Base-by-base conservation (phyloP, 2,113 vertebrate genomes). In the Podarcis muralis region DNA sequence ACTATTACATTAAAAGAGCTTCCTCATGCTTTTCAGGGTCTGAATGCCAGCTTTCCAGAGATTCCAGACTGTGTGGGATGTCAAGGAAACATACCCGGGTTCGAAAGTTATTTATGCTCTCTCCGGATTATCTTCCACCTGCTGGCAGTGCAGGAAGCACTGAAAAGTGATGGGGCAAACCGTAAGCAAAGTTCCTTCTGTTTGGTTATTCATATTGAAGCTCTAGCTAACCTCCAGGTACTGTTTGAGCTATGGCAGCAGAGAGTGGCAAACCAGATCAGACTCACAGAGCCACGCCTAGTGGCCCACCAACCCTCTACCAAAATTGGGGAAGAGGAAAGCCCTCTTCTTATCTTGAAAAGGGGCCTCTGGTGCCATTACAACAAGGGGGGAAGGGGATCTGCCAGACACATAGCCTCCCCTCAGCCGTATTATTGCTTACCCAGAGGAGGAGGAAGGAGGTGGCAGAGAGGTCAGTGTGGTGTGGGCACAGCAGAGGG, bases 51-150 rank as follows among this genome's bases (percentile, higher is more conserved):
- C 59, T 62, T 62, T 15, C 59, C 98, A 35, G 94, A 97, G 59
- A 97, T 95, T 0, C 93, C 95, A 91, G 96, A 93, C 89, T 99
- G 98, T 98, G 97, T 99, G 88, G 98, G 97, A 95, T 99, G 98
- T 86, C 98, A 98, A 93, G 98, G 98, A n/a, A 98, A 97, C 0
- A 93, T 97, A 53, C 95, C 96, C 0, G 96, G 98, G 22, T 96
- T 98, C 75, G 97, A 98, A 43, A 96, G 98, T 71, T 99, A 98
- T 62, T 98, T 98, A 62, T 99, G 98, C 7, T 97, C 98, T 37
- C 86, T 99, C 81, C 99, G 98, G 98, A 97, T 96, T 9, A 92
- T 99, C 81, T 99, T 99, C 96, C 98, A 99, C 74, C 92, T 98
- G 71, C 96, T 99, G 86, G 98, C 98, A 0, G 96, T 98, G 65